These are phyloP conservation scores for Heliocidaris tuberculata DNA, from an alignment of 35 echinoderm and acorn worm genomes.

Conservation along the genomic window DNA sequence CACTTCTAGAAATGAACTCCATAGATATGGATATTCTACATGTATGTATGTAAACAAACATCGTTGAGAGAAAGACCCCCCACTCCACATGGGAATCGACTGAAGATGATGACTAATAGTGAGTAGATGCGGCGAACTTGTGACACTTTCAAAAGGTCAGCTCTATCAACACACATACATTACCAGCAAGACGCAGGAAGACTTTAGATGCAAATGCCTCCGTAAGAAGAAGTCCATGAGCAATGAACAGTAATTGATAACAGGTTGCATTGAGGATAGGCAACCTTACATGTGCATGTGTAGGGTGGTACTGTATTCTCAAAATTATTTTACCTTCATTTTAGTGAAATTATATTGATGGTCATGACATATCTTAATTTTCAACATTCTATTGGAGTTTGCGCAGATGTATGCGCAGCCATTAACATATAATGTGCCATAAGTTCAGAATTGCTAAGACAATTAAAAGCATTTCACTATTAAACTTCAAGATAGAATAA, in stretches of 20 bases:
- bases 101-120: background rate
- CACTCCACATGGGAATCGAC: background rate
- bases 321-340: too few relatives aligned
- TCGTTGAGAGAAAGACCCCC: background rate
- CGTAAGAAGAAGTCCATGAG: background rate
- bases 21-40: background rate
- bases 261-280: background rate
- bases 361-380: too few relatives aligned
- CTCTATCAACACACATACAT: background rate
- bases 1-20: too few relatives aligned
- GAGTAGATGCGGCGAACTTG: background rate
- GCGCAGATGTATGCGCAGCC: too few relatives aligned
- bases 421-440: too few relatives aligned
- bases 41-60: background rate
- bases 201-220: background rate
- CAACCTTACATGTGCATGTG: background rate
- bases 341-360: too few relatives aligned
- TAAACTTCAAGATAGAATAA: too few relatives aligned
- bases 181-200: background rate
- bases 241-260: slow-evolving; percentile 4
- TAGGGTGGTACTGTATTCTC: too few relatives aligned
- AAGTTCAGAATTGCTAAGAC: too few relatives aligned
- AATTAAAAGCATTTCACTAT: too few relatives aligned
- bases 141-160: background rate
- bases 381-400: too few relatives aligned